A percentile compares a stretch with the other conserved stretches of the same genome.
Evolutionary conservation across 2,888 invertebrate genomes (phyloP).

Genomic region (Prosapia bicincta): DNA sequence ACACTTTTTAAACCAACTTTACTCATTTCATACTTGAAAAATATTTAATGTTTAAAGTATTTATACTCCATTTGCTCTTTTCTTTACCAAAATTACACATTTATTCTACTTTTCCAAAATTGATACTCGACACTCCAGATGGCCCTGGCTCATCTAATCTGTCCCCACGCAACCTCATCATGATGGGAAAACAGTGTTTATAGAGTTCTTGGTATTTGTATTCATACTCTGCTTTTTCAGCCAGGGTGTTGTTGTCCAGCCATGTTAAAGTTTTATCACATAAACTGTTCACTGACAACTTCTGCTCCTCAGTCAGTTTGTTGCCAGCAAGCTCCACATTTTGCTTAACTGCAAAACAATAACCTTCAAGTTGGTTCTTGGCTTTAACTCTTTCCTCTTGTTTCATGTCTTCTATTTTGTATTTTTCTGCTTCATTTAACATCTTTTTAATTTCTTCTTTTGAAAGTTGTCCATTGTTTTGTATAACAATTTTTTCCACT

Average conservation of each 20-base stretch:
- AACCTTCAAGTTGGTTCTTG: not conserved
- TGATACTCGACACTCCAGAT: conserved; percentile 49
- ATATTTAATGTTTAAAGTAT: too few relatives aligned
- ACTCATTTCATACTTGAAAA: too few relatives aligned
- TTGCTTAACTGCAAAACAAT: too few relatives aligned
- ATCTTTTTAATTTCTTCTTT: not conserved
- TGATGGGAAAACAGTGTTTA: conserved; percentile 46
- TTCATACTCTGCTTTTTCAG: conserved; percentile 43
- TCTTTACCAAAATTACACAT: too few relatives aligned
- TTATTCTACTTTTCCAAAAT: conserved; percentile 58
- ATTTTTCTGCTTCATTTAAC: not conserved
- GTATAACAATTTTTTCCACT: too few relatives aligned
- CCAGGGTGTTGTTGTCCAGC: conserved; percentile 50
- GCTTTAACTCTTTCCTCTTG: not conserved
- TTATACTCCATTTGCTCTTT: too few relatives aligned
- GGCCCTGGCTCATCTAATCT: conserved; percentile 19
- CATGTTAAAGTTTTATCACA: conserved; percentile 47
- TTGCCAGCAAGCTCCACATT: conserved; percentile 44
- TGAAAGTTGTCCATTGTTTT: not conserved
- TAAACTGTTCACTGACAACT: conserved; percentile 42
- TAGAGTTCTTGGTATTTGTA: not conserved
- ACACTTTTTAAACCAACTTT: too few relatives aligned
- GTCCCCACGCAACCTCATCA: conserved; percentile 44
- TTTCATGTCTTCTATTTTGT: not conserved
- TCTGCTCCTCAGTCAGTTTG: conserved; percentile 47